Evolutionary conservation across 1,140 invertebrate genomes (phyloP), one percentile per base, ranked within the genome.

Genomic region (Pomacea maculata): DNA sequence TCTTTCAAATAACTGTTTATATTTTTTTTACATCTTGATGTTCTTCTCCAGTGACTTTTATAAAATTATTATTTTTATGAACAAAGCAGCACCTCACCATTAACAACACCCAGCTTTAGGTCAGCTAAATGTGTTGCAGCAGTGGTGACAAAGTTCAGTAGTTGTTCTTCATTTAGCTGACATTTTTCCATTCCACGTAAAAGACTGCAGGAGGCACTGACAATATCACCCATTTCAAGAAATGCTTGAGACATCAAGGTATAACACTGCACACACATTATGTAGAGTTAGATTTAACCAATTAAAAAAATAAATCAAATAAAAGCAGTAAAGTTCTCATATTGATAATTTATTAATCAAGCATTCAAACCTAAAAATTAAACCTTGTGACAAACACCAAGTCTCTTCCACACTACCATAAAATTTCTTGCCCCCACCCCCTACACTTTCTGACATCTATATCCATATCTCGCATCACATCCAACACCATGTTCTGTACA

Each of bases 251-350:
- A 29, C 75, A 77, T 65, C 75, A 77, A 12, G 61, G 65, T 65
- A 29, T 77, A 77, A 12, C 75, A 61, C 75, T 77, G 75, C n/a
- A 76, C 57, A 61, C 57, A 61, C 34, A 61, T 61, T 61, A 61
- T 14, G 57, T 45, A 45, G 34, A 45, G 34, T 45, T 45, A 45
- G 34, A 45, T 2, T 45, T 45, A 45, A 45, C 34, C 34, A 45
- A 45, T 45, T 45, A 45, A 45, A 45, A 45, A 45, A 45, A 4
- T 45, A 45, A 1, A 45, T 45, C 34, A 45, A 45, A 45, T 45
- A 45, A 45, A 45, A 4, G 6, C 34, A 45, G 34, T 4, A 45
- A 2, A 45, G 34, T 45, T 45, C 34, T 45, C 6, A 45, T 45
- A 45, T 45, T 6, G 34, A 45, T 17, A 14, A 61, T 14, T 61